Conservation (phyloP, 2,888 invertebrate species). For the Cybosia mesomella region DNA sequence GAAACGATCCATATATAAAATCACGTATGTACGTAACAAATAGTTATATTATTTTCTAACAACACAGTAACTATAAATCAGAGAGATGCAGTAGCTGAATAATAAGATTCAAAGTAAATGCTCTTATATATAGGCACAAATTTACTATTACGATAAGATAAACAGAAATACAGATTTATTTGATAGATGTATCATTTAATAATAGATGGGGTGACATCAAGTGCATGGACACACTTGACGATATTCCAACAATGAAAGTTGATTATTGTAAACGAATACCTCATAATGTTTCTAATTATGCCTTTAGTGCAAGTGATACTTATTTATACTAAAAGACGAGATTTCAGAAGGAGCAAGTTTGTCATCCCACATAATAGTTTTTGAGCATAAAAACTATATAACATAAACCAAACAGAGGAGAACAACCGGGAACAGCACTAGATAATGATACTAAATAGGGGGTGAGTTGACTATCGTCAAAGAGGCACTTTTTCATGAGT, state of each 20-base stretch:
- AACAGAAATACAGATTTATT: neutral
- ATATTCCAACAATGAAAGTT: neutral
- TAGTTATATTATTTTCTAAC: neutral
- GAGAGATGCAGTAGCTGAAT: neutral
- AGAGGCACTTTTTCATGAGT: no score
- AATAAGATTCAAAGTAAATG: neutral
- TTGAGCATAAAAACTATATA: no score
- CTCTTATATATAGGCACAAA: conserved; percentile 1
- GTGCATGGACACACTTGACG: neutral
- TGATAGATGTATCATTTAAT: conserved; percentile 2
- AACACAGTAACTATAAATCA: conserved; percentile 2
- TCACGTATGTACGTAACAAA: neutral
- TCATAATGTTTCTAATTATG: no score
- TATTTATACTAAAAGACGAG: neutral
- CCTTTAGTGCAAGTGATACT: no score
- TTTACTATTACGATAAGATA: conserved; percentile 7
- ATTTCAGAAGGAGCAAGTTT: no score
- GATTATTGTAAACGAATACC: neutral
- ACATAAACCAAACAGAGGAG: no score
- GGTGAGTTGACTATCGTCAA: no score
- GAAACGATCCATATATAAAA: neutral
- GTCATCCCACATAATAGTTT: no score
- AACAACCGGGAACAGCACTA: no score
- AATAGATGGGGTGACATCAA: neutral
- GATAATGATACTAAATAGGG: no score